Conservation (phyloP, 2,113 vertebrate genomes). For the Balaeniceps rex region DNA sequence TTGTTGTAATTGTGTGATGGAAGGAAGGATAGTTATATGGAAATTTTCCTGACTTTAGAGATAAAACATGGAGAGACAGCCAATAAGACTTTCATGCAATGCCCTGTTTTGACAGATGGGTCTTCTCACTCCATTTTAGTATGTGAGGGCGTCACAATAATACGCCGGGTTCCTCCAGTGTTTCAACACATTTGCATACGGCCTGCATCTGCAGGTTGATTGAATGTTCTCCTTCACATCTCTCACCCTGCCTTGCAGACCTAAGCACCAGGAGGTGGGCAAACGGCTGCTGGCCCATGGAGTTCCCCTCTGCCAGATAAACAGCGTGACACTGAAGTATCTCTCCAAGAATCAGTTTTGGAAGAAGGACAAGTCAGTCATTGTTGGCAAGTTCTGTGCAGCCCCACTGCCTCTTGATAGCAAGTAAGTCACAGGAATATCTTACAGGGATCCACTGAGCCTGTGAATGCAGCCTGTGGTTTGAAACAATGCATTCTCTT, state of each 20-base stretch:
- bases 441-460: not conserved
- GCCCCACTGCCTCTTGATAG: slow-evolving; percentile 54
- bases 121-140: not conserved
- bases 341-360: slow-evolving; percentile 23
- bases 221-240: not conserved
- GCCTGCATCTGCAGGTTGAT: not conserved
- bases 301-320: slow-evolving; percentile 56
- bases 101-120: not conserved
- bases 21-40: not conserved
- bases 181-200: not conserved
- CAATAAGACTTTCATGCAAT: not conserved
- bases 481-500: not conserved
- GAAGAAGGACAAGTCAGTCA: slow-evolving; percentile 27
- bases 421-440: slow-evolving; percentile 49
- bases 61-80: not conserved
- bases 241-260: slow-evolving; percentile 50
- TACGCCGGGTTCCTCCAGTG: not conserved
- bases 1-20: not conserved
- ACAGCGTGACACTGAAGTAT: slow-evolving; percentile 53
- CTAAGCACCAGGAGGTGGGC: slow-evolving; percentile 42
- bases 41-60: not conserved
- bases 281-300: slow-evolving; percentile 59
- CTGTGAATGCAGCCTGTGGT: not conserved
- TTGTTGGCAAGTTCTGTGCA: slow-evolving; percentile 66
- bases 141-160: not conserved